Evolutionary conservation across 2,888 invertebrate genomes (phyloP).

Genomic region (Cheilosia vernalis): DNA sequence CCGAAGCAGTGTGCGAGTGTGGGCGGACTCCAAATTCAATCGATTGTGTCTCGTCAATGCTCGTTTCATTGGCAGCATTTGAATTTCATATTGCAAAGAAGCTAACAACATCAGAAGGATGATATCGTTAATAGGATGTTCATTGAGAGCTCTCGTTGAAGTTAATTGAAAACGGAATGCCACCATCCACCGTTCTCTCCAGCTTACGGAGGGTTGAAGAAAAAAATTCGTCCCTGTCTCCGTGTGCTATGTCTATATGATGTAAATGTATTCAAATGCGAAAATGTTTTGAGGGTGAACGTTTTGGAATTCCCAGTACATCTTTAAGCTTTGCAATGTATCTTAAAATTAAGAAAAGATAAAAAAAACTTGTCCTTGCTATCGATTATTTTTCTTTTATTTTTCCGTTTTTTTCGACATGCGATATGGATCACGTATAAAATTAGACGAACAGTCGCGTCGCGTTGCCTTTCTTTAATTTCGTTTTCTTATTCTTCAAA

Average conservation of each 20-base stretch:
- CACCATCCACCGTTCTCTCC: slow-evolving; percentile 26
- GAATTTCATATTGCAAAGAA: slow-evolving; percentile 68
- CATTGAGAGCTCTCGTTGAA: slow-evolving; percentile 72
- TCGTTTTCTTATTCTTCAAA: slow-evolving; percentile 63
- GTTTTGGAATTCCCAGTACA: slow-evolving; percentile 61
- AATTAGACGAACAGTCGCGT: slow-evolving; percentile 49
- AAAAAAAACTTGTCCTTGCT: slow-evolving; percentile 61
- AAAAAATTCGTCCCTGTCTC: slow-evolving; percentile 36
- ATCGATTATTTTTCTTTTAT: slow-evolving; percentile 48
- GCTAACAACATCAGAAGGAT: slow-evolving; percentile 63
- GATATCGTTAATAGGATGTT: slow-evolving; percentile 74
- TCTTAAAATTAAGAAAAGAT: slow-evolving; percentile 58
- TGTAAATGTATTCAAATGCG: slow-evolving; percentile 68
- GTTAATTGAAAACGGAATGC: slow-evolving; percentile 74
- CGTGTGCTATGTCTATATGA: slow-evolving; percentile 21
- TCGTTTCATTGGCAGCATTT: slow-evolving; percentile 62
- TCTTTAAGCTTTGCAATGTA: slow-evolving; percentile 48
- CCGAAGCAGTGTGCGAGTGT: slow-evolving; percentile 1
- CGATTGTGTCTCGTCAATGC: slow-evolving; percentile 62
- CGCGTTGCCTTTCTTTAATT: slow-evolving; percentile 43
- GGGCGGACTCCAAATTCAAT: slow-evolving; percentile 52
- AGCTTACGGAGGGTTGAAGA: slow-evolving; percentile 18
- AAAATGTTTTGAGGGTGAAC: slow-evolving; percentile 67
- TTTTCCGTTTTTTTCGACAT: not conserved
- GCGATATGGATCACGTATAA: slow-evolving; percentile 65